Percentiles rank a stretch among this genome's conserved stretches.
Conservation (phyloP, 1,140 invertebrate genomes). For the Trichoplusia ni region DNA sequence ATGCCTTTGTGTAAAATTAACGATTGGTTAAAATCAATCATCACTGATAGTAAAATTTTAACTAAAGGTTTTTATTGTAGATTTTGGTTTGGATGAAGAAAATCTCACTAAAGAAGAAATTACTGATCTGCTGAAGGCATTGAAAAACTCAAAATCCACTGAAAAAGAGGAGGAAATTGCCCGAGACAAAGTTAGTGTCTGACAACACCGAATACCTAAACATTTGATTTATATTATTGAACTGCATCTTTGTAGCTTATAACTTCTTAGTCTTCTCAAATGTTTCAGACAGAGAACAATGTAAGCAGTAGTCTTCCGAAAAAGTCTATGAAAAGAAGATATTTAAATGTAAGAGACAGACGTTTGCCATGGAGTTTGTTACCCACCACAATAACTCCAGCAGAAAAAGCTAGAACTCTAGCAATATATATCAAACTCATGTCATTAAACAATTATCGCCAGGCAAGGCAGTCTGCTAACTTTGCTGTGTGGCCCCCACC, state of each 20-base stretch:
- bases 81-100: conserved; percentile 73
- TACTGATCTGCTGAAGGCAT: conserved; percentile 70
- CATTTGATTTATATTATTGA: not conserved
- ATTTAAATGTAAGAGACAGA: conserved; percentile 72
- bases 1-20: too few relatives aligned
- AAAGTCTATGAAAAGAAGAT: conserved; percentile 68
- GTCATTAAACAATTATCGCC: conserved; percentile 69
- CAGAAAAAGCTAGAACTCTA: conserved; percentile 67
- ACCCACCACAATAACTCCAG: conserved; percentile 56
- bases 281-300: conserved; percentile 47
- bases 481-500: conserved; percentile 67
- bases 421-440: conserved; percentile 74
- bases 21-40: too few relatives aligned
- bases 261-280: conserved; percentile 27
- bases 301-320: conserved; percentile 39
- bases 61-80: conserved; percentile 47
- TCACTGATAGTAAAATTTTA: too few relatives aligned
- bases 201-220: not conserved
- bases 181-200: conserved; percentile 47
- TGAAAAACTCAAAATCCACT: conserved; percentile 71
- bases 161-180: conserved; percentile 60
- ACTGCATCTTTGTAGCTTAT: not conserved
- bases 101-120: conserved; percentile 77
- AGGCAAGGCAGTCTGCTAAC: conserved; percentile 62
- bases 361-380: conserved; percentile 79